Conservation (phyloP, 2,113 vertebrate species). For the Odocoileus virginianus region DNA sequence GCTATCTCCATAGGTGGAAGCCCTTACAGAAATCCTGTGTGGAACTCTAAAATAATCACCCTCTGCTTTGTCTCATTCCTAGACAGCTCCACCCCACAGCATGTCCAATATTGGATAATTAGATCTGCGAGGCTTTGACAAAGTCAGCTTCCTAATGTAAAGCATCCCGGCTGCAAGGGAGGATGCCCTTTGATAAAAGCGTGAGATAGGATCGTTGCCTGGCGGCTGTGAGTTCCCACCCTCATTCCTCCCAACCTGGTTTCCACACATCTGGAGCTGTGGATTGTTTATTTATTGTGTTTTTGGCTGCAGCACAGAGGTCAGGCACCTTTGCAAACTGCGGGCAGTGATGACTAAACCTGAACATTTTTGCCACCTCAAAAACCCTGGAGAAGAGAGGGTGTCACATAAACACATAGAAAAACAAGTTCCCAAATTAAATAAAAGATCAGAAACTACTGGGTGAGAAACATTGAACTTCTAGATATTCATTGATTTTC, state of each 20-base stretch:
- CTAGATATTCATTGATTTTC: background rate
- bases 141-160: background rate
- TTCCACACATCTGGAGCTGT: background rate
- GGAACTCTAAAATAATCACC: background rate
- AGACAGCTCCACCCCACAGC: background rate
- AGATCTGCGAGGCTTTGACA: background rate
- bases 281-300: background rate
- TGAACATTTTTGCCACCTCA: background rate
- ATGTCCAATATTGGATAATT: background rate
- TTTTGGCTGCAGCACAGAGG: background rate
- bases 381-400: background rate
- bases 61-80: background rate
- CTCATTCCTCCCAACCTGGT: background rate
- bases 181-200: background rate
- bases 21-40: background rate
- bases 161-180: background rate
- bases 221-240: background rate
- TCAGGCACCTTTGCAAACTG: background rate
- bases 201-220: background rate
- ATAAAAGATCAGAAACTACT: background rate
- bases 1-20: background rate
- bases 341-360: background rate
- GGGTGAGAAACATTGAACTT: background rate
- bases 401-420: accelerated
- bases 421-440: background rate